Conservation (phyloP, 1,140 invertebrate species). For the Sesamia nonagrioides region DNA sequence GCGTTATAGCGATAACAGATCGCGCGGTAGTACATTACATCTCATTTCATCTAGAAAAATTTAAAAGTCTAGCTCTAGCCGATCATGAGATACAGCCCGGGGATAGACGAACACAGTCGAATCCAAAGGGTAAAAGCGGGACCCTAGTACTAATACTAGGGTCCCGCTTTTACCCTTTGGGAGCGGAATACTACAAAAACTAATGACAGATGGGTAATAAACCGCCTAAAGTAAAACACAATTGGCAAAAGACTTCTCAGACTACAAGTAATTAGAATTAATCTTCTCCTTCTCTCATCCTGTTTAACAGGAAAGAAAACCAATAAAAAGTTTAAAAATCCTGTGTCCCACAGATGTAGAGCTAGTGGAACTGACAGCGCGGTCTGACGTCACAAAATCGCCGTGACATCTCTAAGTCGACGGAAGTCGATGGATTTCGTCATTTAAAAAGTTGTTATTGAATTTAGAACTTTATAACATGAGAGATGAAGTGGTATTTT, state of each 20-base stretch:
- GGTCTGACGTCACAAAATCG: neutral
- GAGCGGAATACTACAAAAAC: no score
- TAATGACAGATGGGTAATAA: neutral
- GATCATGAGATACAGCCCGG: no score
- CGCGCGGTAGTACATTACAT: no score
- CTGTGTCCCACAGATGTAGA: neutral
- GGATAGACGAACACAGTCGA: no score
- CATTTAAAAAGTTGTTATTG: slow-evolving; percentile 22
- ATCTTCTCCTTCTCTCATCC: neutral
- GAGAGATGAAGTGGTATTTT: neutral
- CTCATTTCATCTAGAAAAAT: no score
- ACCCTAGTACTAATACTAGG: no score
- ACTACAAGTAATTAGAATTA: neutral
- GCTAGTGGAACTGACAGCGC: neutral
- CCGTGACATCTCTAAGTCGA: neutral
- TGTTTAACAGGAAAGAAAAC: neutral
- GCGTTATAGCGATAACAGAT: no score
- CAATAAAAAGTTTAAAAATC: neutral
- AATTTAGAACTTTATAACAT: slow-evolving; percentile 14
- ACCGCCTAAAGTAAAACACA: neutral
- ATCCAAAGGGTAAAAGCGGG: no score
- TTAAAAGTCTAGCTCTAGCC: no score
- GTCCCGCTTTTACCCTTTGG: no score
- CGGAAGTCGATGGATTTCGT: neutral
- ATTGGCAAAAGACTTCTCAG: neutral